Percentiles rank a stretch among this genome's conserved stretches.
These are phyloP conservation scores for Eolophus roseicapilla DNA, from an alignment of 2,113 vertebrate genomes.

Conservation along the genomic window DNA sequence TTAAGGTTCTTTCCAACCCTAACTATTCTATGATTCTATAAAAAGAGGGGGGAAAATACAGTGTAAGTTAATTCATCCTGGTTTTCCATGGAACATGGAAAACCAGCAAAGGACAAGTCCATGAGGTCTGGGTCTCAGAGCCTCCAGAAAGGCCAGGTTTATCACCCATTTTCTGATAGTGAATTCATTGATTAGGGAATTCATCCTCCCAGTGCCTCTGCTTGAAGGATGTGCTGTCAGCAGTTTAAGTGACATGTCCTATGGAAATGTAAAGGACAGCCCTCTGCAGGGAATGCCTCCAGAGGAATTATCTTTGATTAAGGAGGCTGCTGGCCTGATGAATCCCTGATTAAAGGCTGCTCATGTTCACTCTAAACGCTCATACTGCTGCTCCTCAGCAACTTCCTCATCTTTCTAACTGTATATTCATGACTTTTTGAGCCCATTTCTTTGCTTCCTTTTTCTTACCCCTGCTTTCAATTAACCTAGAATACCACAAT, in stretches of 20 bases:
- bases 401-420: background rate
- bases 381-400: background rate
- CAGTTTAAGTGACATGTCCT: background rate
- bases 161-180: background rate
- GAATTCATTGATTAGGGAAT: background rate
- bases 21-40: background rate
- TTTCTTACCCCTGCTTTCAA: background rate
- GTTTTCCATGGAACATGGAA: background rate
- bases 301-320: background rate
- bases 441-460: background rate
- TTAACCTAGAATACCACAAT: background rate
- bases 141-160: background rate
- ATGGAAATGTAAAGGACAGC: background rate
- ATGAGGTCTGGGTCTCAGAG: background rate
- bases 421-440: background rate
- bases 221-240: constrained; percentile 31
- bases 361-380: background rate
- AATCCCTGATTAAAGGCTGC: background rate
- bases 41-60: background rate
- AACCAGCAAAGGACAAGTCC: background rate
- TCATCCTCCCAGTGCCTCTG: background rate
- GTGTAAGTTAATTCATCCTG: background rate
- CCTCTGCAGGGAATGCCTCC: background rate
- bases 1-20: too few relatives aligned
- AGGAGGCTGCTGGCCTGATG: background rate